Base-by-base conservation (phyloP, 1,140 invertebrate species). In the Lysiphlebus fabarum region DNA sequence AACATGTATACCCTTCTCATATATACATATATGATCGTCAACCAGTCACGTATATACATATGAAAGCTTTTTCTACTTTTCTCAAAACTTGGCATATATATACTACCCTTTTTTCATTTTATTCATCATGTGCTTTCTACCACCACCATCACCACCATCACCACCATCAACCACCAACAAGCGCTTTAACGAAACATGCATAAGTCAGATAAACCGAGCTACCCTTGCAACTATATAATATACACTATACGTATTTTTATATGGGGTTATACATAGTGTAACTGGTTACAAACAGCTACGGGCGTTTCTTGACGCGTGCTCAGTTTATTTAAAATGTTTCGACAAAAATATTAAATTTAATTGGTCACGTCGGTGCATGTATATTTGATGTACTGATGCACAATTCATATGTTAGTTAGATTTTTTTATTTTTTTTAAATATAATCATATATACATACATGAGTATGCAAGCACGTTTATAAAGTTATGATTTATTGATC, bases 121-220 rank as follows among this genome's bases (percentile, higher is more conserved):
- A 63, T 59, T 68, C 67, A 58, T 61, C 63, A 65, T 65, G 67
- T 70, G 69, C 17, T 26, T 4, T 26, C 17, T 26, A 4, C 17
- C 17, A 4, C 17, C 17, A 26, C 17, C 17, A 26, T 26, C 17
- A 26, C 17, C 17, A 17, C 17, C n/a, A n/a, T n/a, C n/a, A n/a
- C n/a, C n/a, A n/a, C 17, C 17, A 26, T 26, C 17, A 26, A 17
- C 17, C 65, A 51, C 65, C 69, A 62, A 65, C 63, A n/a, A n/a
- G n/a, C 64, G 65, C 68, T 65, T 48, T 44, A 53, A 50, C 50
- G 56, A 62, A 62, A 59, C 65, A 72, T 73, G 67, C 68, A 73
- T 72, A 74, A 74, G 71, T 75, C 70, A 72, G 66, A 65, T 60
- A 60, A 65, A 64, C 63, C 61, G 61, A 63, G 56, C 56, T 50